Evolutionary conservation across 2,113 vertebrate species (phyloP).

Genomic region (Microtus montanus): DNA sequence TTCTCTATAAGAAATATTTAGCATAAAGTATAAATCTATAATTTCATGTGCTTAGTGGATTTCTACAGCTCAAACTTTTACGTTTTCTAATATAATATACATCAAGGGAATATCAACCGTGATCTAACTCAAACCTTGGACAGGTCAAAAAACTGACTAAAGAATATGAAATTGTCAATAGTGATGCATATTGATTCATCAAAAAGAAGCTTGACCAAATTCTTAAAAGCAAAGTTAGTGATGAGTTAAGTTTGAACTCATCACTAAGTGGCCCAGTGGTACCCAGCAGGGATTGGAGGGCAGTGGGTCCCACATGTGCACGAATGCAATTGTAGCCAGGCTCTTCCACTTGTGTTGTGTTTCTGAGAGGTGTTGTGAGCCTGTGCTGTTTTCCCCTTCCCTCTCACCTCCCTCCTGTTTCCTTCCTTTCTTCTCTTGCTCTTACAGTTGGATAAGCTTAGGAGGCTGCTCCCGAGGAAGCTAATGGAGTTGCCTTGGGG

Average conservation of each 20-base stretch:
- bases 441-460: conserved; percentile 78
- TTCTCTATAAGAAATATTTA: not conserved
- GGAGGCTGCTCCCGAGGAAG: conserved; percentile 83
- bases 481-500: conserved; percentile 84
- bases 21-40: conserved; percentile 47
- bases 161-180: conserved; percentile 49
- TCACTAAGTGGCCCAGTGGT: conserved; percentile 36
- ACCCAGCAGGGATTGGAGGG: conserved; percentile 60
- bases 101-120: not conserved
- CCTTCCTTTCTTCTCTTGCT: not conserved
- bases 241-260: conserved; percentile 66
- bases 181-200: conserved; percentile 9
- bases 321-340: conserved; percentile 35
- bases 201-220: conserved; percentile 67
- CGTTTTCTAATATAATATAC: not conserved
- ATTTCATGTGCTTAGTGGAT: conserved; percentile 46
- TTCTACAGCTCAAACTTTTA: conserved; percentile 70
- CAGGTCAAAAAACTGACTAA: not conserved
- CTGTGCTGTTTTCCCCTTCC: not conserved
- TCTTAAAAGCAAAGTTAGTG: conserved; percentile 66
- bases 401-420: accelerated
- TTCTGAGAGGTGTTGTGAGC: conserved; percentile 48
- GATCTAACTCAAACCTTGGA: conserved; percentile 54
- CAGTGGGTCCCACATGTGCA: conserved; percentile 42
- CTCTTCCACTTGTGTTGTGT: conserved; percentile 60